These are phyloP conservation scores for Patella vulgata DNA, from an alignment of 1,140 invertebrate species.

Conservation along the genomic window DNA sequence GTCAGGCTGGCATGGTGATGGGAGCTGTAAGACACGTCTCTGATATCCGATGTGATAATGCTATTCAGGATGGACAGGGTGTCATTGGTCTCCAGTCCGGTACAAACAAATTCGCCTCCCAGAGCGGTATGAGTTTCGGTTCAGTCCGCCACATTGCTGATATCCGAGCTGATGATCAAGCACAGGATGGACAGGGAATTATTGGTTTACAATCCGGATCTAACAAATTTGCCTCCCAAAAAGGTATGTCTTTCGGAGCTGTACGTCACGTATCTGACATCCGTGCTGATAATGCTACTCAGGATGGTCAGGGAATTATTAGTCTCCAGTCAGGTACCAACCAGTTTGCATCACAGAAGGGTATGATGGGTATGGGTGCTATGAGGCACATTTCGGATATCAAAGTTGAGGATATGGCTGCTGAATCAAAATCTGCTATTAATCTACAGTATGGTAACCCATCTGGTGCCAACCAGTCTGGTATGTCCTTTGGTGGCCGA, in stretches of 20 bases:
- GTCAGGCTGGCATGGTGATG: slow-evolving; percentile 70
- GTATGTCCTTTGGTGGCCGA: slow-evolving; percentile 88
- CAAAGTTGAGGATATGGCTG: slow-evolving; percentile 41
- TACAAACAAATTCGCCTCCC: slow-evolving; percentile 79
- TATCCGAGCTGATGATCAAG: slow-evolving; percentile 40
- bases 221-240: slow-evolving; percentile 76
- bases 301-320: slow-evolving; percentile 79
- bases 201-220: slow-evolving; percentile 92
- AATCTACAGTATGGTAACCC: slow-evolving; percentile 92
- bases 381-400: slow-evolving; percentile 82
- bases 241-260: slow-evolving; percentile 52
- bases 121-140: slow-evolving; percentile 74
- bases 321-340: slow-evolving; percentile 92
- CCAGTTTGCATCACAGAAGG: slow-evolving; percentile 74
- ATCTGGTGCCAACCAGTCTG: slow-evolving; percentile 87
- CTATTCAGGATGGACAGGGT: slow-evolving; percentile 81
- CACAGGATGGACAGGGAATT: slow-evolving; percentile 75
- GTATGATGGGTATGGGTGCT: slow-evolving; percentile 73
- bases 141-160: slow-evolving; percentile 51
- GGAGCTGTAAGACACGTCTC: slow-evolving; percentile 91
- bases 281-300: slow-evolving; percentile 40
- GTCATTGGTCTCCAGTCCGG: slow-evolving; percentile 94
- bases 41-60: slow-evolving; percentile 59
- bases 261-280: slow-evolving; percentile 56
- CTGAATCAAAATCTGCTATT: slow-evolving; percentile 80